Evolutionary conservation across 1,140 invertebrate genomes (phyloP).

Genomic region (Lasioglossum albipes): DNA sequence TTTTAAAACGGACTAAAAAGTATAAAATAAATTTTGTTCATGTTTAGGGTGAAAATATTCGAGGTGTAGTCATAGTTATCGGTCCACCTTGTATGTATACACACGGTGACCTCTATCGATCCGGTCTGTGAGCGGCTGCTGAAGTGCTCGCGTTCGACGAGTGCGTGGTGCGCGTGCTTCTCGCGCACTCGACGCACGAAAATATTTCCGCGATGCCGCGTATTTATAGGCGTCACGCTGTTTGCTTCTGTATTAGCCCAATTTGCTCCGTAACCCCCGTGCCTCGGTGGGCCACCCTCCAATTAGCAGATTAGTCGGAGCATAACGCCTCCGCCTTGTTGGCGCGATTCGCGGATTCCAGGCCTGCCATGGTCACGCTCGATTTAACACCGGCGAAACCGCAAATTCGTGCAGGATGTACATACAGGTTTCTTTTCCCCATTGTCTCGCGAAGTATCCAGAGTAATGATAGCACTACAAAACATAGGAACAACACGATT

Average conservation of each 20-base stretch:
- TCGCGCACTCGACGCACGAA: constrained; percentile 11
- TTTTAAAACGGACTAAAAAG: too few relatives aligned
- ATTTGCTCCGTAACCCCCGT: constrained; percentile 47
- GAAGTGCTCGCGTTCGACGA: neutral
- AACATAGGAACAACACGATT: too few relatives aligned
- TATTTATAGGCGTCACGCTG: constrained; percentile 59
- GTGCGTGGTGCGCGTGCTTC: neutral
- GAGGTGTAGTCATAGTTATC: too few relatives aligned
- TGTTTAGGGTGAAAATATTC: too few relatives aligned
- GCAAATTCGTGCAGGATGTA: constrained; percentile 12
- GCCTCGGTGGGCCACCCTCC: constrained; percentile 36
- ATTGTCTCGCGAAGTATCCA: constrained; percentile 1
- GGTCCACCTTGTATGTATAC: neutral
- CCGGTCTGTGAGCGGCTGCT: neutral
- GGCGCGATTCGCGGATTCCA: constrained; percentile 53
- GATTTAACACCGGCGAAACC: constrained; percentile 41
- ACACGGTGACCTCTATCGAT: constrained; percentile 3
- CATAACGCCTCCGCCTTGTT: constrained; percentile 51
- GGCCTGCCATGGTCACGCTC: constrained; percentile 21
- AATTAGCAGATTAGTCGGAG: constrained; percentile 60
- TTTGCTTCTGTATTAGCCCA: constrained; percentile 57
- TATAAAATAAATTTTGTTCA: too few relatives aligned
- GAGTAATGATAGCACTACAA: too few relatives aligned
- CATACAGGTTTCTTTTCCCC: too few relatives aligned
- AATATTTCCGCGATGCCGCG: constrained; percentile 38